These are phyloP conservation scores for Polypedilum vanderplanki DNA, from an alignment of 1,140 invertebrate genomes.

Conservation along the genomic window DNA sequence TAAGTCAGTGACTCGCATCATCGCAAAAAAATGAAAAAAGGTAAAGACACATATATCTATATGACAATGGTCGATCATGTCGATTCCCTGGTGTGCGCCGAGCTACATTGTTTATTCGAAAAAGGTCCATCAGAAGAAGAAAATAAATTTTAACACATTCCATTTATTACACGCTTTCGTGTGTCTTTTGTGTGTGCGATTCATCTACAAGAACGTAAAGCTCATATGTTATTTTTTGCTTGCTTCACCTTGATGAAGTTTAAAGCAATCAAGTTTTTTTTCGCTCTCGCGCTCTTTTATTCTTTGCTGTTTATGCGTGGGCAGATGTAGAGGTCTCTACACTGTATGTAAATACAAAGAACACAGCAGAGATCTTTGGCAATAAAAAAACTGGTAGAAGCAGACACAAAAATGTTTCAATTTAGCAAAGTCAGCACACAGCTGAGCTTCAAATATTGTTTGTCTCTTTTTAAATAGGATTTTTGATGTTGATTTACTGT, in stretches of 20 bases:
- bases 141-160: neutral
- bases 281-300: neutral
- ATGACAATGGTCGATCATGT: too few species aligned
- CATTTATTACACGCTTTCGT: neutral
- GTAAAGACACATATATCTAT: too few species aligned
- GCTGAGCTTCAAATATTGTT: too few species aligned
- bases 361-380: neutral
- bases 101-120: too few species aligned
- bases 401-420: neutral
- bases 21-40: too few species aligned
- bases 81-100: too few species aligned
- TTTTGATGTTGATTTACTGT: too few species aligned
- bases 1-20: too few species aligned
- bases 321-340: neutral
- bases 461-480: neutral
- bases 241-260: neutral
- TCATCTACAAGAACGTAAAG: neutral
- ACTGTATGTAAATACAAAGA: neutral
- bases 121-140: neutral
- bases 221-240: neutral
- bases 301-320: neutral
- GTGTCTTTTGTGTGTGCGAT: neutral
- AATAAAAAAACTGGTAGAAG: neutral
- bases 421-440: neutral
- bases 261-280: neutral